These are phyloP conservation scores for Plectropomus leopardus DNA, from an alignment of 2,113 vertebrate genomes.

Conservation along the genomic window DNA sequence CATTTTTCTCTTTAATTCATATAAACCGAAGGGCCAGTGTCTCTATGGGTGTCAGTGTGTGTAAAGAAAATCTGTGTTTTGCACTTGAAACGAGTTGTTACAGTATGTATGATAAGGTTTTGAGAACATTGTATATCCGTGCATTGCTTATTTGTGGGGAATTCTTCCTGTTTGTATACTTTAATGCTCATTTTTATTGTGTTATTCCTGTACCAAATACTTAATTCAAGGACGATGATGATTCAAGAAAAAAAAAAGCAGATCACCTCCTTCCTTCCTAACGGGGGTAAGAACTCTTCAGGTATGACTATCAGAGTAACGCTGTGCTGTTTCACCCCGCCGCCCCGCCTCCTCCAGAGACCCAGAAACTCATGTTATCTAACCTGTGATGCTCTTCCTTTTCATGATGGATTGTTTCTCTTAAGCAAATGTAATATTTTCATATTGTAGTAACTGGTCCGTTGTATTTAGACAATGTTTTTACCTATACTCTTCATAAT, in stretches of 20 bases:
- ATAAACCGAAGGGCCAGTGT: conserved; percentile 60
- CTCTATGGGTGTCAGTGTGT: conserved; percentile 50
- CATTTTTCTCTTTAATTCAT: conserved; percentile 50
- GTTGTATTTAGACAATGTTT: conserved; percentile 71
- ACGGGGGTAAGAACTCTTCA: conserved; percentile 74
- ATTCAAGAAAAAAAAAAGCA: conserved; percentile 51
- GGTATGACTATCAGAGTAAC: conserved; percentile 64
- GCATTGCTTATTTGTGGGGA: conserved; percentile 68
- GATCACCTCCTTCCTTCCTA: conserved; percentile 58
- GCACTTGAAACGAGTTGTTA: conserved; percentile 61
- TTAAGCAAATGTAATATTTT: conserved; percentile 77
- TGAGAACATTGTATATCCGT: conserved; percentile 66
- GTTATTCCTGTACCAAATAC: conserved; percentile 73
- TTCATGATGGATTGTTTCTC: conserved; percentile 70
- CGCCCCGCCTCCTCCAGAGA: conserved; percentile 56
- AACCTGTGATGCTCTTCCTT: conserved; percentile 67
- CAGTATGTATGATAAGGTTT: conserved; percentile 61
- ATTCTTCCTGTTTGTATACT: conserved; percentile 71
- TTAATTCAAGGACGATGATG: conserved; percentile 53
- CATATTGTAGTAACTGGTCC: conserved; percentile 73
- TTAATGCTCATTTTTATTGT: conserved; percentile 59
- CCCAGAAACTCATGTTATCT: conserved; percentile 51
- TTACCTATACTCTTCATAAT: conserved; percentile 48
- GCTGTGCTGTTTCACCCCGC: conserved; percentile 53
- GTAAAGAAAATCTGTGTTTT: conserved; percentile 61